Evolutionary conservation across 2,888 invertebrate genomes (phyloP).

Genomic region (Aleiodes alternator): DNA sequence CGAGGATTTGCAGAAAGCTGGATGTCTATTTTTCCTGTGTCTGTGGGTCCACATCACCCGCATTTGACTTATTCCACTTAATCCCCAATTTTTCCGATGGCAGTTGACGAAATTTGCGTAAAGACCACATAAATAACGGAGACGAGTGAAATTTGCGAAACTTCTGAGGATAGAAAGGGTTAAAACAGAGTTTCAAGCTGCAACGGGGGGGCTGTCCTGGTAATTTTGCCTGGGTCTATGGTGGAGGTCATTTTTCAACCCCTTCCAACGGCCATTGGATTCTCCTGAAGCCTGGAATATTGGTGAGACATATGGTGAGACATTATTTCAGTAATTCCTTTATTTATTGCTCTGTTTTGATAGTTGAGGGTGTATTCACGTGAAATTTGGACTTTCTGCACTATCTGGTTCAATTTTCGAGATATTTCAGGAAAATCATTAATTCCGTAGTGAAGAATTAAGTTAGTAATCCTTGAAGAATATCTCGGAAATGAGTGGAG

Average conservation of each 20-base stretch:
- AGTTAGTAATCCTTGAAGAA: no score
- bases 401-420: no score
- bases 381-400: no score
- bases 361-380: background rate
- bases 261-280: constrained; percentile 42
- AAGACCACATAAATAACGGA: constrained; percentile 65
- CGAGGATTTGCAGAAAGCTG: constrained; percentile 53
- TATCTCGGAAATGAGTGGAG: no score
- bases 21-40: constrained; percentile 5
- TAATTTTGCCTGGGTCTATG: background rate
- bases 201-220: constrained; percentile 10
- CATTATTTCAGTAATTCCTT: constrained; percentile 17
- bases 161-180: constrained; percentile 45
- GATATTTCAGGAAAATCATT: no score
- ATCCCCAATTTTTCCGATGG: background rate
- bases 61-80: constrained; percentile 13
- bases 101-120: constrained; percentile 62
- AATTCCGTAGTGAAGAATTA: no score
- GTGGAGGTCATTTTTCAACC: constrained; percentile 25
- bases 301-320: background rate
- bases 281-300: constrained; percentile 32
- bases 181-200: constrained; percentile 40
- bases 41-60: constrained; percentile 37
- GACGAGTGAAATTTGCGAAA: constrained; percentile 61
- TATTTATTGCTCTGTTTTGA: constrained; percentile 17